A percentile compares a stretch with the other conserved stretches of the same genome.
These are phyloP conservation scores for Drosophila prostipennis DNA, from an alignment of 2,888 invertebrate species.

Conservation along the genomic window DNA sequence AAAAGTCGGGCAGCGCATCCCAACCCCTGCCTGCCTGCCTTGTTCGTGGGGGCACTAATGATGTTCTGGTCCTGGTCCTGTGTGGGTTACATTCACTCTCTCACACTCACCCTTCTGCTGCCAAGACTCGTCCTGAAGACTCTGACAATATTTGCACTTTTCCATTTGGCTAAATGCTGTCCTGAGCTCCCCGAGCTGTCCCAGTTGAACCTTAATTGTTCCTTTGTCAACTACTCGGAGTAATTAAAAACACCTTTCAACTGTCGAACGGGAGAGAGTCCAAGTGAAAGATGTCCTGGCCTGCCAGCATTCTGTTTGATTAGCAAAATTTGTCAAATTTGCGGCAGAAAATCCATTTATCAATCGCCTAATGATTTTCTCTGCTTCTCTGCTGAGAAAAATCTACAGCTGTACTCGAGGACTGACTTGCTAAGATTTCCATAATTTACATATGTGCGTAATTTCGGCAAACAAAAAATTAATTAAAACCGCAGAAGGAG, in stretches of 20 bases:
- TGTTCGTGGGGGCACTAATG: conserved; percentile 63
- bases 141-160: conserved; percentile 77
- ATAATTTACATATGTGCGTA: conserved; percentile 31
- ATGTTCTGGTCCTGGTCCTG: conserved; percentile 75
- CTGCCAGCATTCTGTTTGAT: conserved; percentile 60
- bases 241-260: conserved; percentile 83
- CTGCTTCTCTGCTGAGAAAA: not conserved
- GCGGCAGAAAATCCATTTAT: conserved; percentile 72
- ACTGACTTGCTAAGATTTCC: conserved; percentile 9
- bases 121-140: conserved; percentile 16
- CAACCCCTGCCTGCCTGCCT: conserved; percentile 38
- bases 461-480: conserved; percentile 37
- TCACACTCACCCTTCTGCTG: conserved; percentile 31
- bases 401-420: not conserved
- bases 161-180: conserved; percentile 75
- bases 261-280: conserved; percentile 58
- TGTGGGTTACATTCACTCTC: conserved; percentile 66
- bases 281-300: conserved; percentile 32
- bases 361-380: conserved; percentile 68
- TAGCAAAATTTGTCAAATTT: conserved; percentile 72
- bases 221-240: conserved; percentile 69
- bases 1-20: conserved; percentile 22
- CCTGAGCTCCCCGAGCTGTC: conserved; percentile 38
- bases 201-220: conserved; percentile 64
- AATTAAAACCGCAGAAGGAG: conserved; percentile 34